Conservation (phyloP, 2,797 vertebrate genomes). For the Myotis daubentonii region DNA sequence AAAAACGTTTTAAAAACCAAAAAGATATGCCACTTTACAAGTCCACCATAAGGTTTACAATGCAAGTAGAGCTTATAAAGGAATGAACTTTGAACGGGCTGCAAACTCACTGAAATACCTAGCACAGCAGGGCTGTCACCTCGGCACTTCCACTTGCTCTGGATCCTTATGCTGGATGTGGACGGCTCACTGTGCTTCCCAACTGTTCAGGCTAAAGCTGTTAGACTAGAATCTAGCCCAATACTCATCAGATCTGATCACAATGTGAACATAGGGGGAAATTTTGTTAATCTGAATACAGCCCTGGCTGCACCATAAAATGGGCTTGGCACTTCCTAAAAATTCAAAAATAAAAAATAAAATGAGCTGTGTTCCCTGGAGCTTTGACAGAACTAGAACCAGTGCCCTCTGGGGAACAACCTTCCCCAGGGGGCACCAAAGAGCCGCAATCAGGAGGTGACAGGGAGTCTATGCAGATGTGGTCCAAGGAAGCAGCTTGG, state of each 20-base stretch:
- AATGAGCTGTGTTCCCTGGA: background rate
- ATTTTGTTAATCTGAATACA: background rate
- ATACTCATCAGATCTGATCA: background rate
- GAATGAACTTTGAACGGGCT: background rate
- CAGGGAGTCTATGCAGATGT: background rate
- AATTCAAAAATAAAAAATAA: background rate
- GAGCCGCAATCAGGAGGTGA: background rate
- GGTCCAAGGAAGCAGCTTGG: background rate
- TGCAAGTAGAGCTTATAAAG: background rate
- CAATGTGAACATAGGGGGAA: background rate
- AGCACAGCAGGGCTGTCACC: fast-evolving
- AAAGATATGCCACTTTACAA: background rate
- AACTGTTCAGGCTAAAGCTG: background rate
- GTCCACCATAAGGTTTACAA: no score
- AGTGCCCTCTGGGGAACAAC: background rate
- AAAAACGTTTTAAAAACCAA: background rate
- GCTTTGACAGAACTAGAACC: background rate
- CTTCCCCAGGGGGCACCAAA: background rate
- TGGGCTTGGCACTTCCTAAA: background rate
- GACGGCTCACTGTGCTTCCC: no score
- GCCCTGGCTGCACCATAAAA: background rate
- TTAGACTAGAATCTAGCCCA: background rate
- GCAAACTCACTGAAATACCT: background rate
- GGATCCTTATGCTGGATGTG: fast-evolving
- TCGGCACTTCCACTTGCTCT: fast-evolving